Percentiles rank a stretch among this genome's conserved stretches.
These are phyloP conservation scores for Bovichtus variegatus DNA, from an alignment of 2,797 vertebrate genomes.

Conservation along the genomic window DNA sequence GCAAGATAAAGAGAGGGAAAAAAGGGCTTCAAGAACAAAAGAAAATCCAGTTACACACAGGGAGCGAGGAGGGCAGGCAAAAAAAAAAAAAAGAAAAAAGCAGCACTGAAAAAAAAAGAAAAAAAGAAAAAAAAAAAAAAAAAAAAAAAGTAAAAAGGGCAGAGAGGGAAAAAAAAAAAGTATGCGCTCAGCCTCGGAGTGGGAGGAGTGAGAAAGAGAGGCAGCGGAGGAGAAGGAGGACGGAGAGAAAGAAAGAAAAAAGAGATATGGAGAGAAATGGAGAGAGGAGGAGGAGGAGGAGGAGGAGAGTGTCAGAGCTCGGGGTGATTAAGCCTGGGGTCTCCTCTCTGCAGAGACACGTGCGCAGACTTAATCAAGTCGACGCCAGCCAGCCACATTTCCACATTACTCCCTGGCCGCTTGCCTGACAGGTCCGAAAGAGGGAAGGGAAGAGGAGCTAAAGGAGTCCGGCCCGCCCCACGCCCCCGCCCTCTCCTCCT, in stretches of 20 bases:
- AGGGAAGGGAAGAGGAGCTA: conserved; percentile 74
- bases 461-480: conserved; percentile 61
- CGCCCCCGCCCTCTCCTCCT: conserved; percentile 8
- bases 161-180: conserved; percentile 25
- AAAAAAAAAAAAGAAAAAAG: conserved; percentile 30
- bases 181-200: conserved; percentile 41
- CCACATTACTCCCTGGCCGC: conserved; percentile 83
- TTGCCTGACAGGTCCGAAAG: conserved; percentile 83
- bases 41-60: conserved; percentile 70
- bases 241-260: conserved; percentile 40
- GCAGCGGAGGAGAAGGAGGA: conserved; percentile 28
- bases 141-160: conserved; percentile 31
- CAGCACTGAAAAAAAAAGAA: conserved; percentile 22
- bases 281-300: conserved; percentile 26
- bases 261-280: conserved; percentile 48
- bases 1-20: conserved; percentile 64
- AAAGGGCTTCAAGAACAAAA: conserved; percentile 65
- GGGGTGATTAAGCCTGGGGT: conserved; percentile 81
- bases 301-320: conserved; percentile 69
- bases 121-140: conserved; percentile 28
- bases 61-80: conserved; percentile 44
- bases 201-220: conserved; percentile 58
- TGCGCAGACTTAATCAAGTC: conserved; percentile 87
- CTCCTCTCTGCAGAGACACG: conserved; percentile 85
- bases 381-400: conserved; percentile 84